These are phyloP conservation scores for Gadus macrocephalus DNA, from an alignment of 2,113 vertebrate genomes.

Conservation along the genomic window DNA sequence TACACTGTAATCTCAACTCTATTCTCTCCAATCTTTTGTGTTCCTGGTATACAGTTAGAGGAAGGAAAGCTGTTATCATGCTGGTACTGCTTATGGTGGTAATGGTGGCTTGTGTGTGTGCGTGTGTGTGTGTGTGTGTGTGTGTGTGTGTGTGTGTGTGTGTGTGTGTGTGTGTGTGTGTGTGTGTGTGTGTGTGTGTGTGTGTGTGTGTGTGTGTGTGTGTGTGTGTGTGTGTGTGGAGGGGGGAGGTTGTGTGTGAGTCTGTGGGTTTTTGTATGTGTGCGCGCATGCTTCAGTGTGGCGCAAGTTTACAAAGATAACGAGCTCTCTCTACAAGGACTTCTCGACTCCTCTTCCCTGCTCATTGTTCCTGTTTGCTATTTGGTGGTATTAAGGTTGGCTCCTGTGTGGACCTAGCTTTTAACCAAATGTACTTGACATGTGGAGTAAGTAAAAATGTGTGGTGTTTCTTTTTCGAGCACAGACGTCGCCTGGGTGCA, in stretches of 20 bases:
- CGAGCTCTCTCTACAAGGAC: slow-evolving; percentile 7
- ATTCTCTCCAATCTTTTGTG: slow-evolving; percentile 2
- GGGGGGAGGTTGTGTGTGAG: neutral
- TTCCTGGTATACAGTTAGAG: neutral
- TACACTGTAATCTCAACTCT: slow-evolving; percentile 10
- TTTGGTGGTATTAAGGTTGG: too few relatives aligned
- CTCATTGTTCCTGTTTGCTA: too few relatives aligned
- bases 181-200: slow-evolving; percentile 5
- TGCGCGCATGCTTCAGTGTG: neutral
- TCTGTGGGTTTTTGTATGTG: slow-evolving; percentile 8
- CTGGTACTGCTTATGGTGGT: neutral
- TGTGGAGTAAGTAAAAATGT: neutral
- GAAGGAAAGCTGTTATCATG: slow-evolving; percentile 1
- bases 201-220: neutral
- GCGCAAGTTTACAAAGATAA: slow-evolving; percentile 10
- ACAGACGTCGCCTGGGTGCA: slow-evolving; percentile 20
- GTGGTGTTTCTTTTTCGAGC: neutral
- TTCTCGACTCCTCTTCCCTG: too few relatives aligned
- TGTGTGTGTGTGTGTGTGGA: slow-evolving; percentile 6
- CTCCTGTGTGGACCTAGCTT: too few relatives aligned
- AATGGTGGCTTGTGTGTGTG: neutral
- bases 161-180: neutral
- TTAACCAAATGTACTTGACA: neutral
- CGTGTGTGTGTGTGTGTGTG: slow-evolving; percentile 9
- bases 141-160: neutral